Base-by-base conservation (phyloP, 2,113 vertebrate genomes). In the Isichthys henryi region DNA sequence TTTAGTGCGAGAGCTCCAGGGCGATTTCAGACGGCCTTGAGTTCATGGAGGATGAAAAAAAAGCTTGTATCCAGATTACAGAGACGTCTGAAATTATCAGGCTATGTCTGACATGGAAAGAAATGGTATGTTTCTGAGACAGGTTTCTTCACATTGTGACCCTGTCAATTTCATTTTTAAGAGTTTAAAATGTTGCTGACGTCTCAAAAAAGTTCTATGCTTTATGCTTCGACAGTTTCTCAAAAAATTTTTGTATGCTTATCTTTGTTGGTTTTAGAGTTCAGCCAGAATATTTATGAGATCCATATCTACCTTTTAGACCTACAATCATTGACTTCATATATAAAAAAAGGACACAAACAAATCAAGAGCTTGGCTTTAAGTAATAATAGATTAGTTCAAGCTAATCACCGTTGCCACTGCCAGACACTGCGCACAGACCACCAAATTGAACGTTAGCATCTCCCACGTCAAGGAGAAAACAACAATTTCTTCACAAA, bases 351-450 rank as follows among this genome's bases (percentile, higher is more conserved):
- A 50, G 49, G 4, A 86, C 86, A 49, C 11, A 87, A 86, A 43
- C 53, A 86, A 85, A 80, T 80, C 70, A 35, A 35, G 15, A 77
- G 31, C 35, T 77, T 77, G 31, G 13, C 27, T 70, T 27, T 39
- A 39, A 77, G 11, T 35, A 77, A 39, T 39, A 39, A 88, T 15
- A 83, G 74, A 58, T 53, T 74, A 45, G 15, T 56, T 39, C 53
- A 35, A 17, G 35, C 48, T 90, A 91, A 91, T 90, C 87, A 56
- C 87, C 11, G 84, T n/a, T 5, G 70, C 13, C 31, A 19, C 21
- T 80, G 43, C 35, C n/a, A 27, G 31, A 35, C 50, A 4, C 11
- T 10, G 45, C 17, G 31, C 15, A 23, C 45, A 46, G 74, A 48
- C 46, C 7, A 53, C 35, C 66, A 77, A 88, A 89, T 82, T 82